Evolutionary conservation across 1,140 invertebrate genomes (phyloP).

Genomic region (Apolygus lucorum): DNA sequence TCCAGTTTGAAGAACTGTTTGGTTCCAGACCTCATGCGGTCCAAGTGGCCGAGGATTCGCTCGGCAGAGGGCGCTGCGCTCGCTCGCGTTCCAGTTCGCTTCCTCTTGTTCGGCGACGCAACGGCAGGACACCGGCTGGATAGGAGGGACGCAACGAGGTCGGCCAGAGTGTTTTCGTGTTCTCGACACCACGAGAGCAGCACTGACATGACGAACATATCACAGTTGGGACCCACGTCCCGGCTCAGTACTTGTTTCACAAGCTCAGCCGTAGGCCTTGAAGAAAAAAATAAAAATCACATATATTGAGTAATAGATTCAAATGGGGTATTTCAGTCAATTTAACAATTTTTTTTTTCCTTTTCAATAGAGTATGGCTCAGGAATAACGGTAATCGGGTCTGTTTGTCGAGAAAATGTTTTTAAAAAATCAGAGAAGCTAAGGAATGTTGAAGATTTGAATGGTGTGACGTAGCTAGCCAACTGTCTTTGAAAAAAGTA

Average conservation of each 20-base stretch:
- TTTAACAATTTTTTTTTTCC: no score
- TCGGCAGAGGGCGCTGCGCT: slow-evolving; percentile 56
- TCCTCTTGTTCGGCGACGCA: slow-evolving; percentile 81
- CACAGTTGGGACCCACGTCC: slow-evolving; percentile 56
- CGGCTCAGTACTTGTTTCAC: slow-evolving; percentile 74
- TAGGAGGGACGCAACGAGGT: slow-evolving; percentile 66
- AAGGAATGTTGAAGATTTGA: no score
- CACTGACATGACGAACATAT: slow-evolving; percentile 78
- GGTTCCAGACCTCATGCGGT: slow-evolving; percentile 71
- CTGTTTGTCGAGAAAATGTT: no score
- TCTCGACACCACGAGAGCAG: slow-evolving; percentile 88
- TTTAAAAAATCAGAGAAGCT: no score
- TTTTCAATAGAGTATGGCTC: no score
- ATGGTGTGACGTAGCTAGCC: no score
- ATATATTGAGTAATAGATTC: not conserved
- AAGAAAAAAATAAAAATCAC: slow-evolving; percentile 33
- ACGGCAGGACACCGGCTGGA: slow-evolving; percentile 65
- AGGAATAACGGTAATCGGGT: no score
- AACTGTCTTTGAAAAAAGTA: no score
- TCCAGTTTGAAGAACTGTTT: slow-evolving; percentile 66
- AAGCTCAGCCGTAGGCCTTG: slow-evolving; percentile 72
- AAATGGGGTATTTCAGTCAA: no score
- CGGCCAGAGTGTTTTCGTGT: slow-evolving; percentile 79
- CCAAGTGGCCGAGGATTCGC: slow-evolving; percentile 82
- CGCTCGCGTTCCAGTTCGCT: slow-evolving; percentile 48